Evolutionary conservation across 2,113 vertebrate species (phyloP).

Genomic region (Chauna torquata): DNA sequence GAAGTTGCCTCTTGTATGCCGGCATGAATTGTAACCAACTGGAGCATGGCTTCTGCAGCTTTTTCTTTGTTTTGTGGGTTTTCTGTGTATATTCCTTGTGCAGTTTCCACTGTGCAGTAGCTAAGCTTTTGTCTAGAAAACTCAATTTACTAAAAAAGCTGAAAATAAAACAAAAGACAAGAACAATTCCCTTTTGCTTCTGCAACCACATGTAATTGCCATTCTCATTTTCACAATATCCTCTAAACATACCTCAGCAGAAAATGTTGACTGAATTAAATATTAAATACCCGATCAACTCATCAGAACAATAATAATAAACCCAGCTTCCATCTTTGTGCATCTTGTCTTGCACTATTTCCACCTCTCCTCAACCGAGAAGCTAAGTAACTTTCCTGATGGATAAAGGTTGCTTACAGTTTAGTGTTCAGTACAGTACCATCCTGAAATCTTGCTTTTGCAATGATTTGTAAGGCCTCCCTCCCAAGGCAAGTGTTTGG

Average conservation of each 20-base stretch:
- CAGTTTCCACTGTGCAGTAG: not conserved
- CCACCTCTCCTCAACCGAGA: not conserved
- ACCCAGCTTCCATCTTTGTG: not conserved
- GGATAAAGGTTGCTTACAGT: not conserved
- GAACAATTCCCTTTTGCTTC: not conserved
- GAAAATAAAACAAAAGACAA: not conserved
- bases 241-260: not conserved
- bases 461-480: not conserved
- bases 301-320: not conserved
- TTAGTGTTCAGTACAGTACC: not conserved
- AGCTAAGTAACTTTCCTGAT: not conserved
- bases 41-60: not conserved
- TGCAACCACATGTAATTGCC: not conserved
- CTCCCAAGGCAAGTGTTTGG: not conserved
- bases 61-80: not conserved
- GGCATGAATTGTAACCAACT: not conserved
- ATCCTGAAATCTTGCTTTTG: not conserved
- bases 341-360: not conserved
- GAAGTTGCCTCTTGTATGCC: not conserved
- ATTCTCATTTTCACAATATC: not conserved
- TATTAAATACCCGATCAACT: not conserved
- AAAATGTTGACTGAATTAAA: constrained; percentile 6
- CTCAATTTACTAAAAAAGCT: not conserved
- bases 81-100: not conserved
- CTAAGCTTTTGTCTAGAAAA: not conserved